A percentile compares a stretch with the other conserved stretches of the same genome.
Evolutionary conservation across 2,888 invertebrate genomes (phyloP).

Genomic region (Norana najaformis): DNA sequence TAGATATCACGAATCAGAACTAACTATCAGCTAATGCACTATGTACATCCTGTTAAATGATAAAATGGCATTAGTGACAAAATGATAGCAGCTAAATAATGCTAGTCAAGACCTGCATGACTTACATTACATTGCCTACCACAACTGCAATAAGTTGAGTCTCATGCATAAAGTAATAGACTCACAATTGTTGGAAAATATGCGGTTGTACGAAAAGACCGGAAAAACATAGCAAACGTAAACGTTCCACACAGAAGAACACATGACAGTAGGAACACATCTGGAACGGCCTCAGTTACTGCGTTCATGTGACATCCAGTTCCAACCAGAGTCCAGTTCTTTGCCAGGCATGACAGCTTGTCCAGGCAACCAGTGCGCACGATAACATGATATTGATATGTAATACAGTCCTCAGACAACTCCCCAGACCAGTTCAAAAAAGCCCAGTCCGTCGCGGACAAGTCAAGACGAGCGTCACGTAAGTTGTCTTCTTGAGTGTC

Average conservation of each 20-base stretch:
- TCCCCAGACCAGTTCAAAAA: slow-evolving; percentile 36
- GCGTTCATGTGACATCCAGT: slow-evolving; percentile 14
- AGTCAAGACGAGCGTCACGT: slow-evolving; percentile 28
- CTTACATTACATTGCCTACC: background rate
- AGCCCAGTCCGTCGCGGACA: background rate
- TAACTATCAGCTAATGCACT: too few relatives aligned
- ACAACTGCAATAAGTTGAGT: background rate
- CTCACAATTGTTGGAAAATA: slow-evolving; percentile 87
- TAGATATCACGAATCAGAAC: too few relatives aligned
- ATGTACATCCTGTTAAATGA: too few relatives aligned
- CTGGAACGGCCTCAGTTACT: slow-evolving; percentile 56
- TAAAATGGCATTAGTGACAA: too few relatives aligned
- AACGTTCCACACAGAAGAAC: slow-evolving; percentile 89
- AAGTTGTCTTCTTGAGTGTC: slow-evolving; percentile 32
- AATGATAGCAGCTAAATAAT: too few relatives aligned
- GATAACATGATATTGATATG: slow-evolving; percentile 33
- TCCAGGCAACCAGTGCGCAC: slow-evolving; percentile 39
- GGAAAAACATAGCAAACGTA: slow-evolving; percentile 80
- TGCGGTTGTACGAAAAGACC: slow-evolving; percentile 86
- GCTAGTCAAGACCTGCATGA: too few relatives aligned
- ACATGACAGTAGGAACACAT: slow-evolving; percentile 91
- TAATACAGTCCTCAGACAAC: slow-evolving; percentile 43
- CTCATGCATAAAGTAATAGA: background rate
- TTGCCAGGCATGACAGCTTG: slow-evolving; percentile 33
- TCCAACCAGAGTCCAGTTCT: slow-evolving; percentile 38